Base-by-base conservation (phyloP, 2,888 invertebrate genomes). In the Phalera bucephala region DNA sequence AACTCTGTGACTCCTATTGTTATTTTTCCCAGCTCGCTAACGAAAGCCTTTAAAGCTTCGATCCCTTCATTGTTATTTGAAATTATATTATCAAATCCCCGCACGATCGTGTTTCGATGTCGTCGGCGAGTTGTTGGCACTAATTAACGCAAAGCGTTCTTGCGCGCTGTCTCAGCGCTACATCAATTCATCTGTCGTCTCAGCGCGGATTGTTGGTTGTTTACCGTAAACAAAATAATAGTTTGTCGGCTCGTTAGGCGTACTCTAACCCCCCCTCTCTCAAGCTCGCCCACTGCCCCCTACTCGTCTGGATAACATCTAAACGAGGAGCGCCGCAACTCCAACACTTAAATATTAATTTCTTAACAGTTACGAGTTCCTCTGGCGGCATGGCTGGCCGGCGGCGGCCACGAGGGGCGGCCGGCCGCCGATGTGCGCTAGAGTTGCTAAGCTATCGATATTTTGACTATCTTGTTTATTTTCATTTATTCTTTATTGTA, bases 211-310 rank as follows among this genome's bases (percentile, higher is more conserved):
- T 25, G 25, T 25, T 12, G 12, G 12, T 13, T 25, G 25, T 25
- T 25, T 12, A 25, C 25, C 5, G 8, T 13, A 13, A 25, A 25
- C 25, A 25, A 25, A 25, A 25, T 25, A 25, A 25, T 25, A 25
- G 25, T 25, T 25, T 13, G 25, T 7, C 1, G 34, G 31, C 34
- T 40, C 39, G 39, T 40, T 40, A 40, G 28, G 6, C 17, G 6
- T 29, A 4, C 12, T 14, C 34, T 17, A 19, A 2, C 19, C 23
- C 23, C 26, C 6, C 10, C 27, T 25, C 12, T 34, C 20, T 10
- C 19, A 4, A 21, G 4, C 34, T 31, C 13, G 19, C 9, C 21
- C 9, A 3, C 25, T 1, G 12, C 0, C 2, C 25, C 25, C 5
- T 8, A 4, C 21, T 21, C 11, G 8, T 7, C 25, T 12, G 12